Percentiles rank a stretch among this genome's conserved stretches.
phyloP scores from a whole-genome alignment of 35 echinoderm and acorn worm species.

The Apostichopus californicus region DNA sequence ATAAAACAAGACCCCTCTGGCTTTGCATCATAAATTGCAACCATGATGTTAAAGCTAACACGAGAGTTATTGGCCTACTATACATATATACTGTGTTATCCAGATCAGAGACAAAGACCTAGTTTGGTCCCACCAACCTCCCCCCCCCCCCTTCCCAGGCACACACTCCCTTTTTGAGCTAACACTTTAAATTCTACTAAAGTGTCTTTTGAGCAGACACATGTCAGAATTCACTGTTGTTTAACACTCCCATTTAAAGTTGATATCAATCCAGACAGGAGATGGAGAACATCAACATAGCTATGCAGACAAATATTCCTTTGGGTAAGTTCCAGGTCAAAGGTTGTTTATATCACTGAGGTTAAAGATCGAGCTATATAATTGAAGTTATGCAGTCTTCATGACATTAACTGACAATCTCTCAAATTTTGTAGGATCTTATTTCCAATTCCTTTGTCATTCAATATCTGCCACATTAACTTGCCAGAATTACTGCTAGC shows the following conservation, averaged over 20 bases:
- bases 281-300: neutral
- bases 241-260: neutral
- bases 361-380: constrained; percentile 8
- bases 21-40: no score
- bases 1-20: no score
- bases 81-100: no score
- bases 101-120: no score
- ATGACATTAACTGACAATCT: constrained; percentile 38
- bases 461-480: constrained; percentile 14
- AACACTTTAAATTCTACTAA: no score
- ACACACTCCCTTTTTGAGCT: no score
- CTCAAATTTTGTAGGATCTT: constrained; percentile 1
- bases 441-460: neutral
- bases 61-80: no score
- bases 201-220: no score
- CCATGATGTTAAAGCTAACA: no score
- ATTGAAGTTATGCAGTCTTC: neutral
- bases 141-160: no score
- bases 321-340: neutral
- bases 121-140: no score
- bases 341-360: neutral
- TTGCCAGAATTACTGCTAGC: neutral
- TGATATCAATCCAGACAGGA: neutral
- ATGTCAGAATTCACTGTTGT: no score
- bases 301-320: neutral